Evolutionary conservation across 2,797 vertebrate genomes (phyloP).

Genomic region (Falco cherrug): DNA sequence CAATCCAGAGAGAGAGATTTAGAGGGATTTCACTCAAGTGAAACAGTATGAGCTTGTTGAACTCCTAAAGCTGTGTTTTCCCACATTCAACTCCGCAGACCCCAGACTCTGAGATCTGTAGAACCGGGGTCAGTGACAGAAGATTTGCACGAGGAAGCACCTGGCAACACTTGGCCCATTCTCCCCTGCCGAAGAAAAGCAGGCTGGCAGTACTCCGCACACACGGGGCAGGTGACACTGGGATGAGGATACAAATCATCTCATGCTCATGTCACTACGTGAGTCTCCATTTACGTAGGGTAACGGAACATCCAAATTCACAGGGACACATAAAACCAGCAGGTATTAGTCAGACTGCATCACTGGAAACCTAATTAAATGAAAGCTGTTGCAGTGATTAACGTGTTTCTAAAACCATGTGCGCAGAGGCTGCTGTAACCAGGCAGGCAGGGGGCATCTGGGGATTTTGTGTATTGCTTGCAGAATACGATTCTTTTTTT

Average conservation of each 20-base stretch:
- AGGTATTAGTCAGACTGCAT: not conserved
- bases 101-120: not conserved
- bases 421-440: not conserved
- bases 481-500: not conserved
- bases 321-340: not conserved
- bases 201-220: fast-evolving
- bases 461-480: not conserved
- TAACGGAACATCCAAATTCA: not conserved
- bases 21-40: not conserved
- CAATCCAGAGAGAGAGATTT: not conserved
- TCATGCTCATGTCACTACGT: not conserved
- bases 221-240: not conserved
- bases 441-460: not conserved
- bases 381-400: not conserved
- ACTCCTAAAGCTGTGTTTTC: not conserved
- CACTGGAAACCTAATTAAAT: not conserved
- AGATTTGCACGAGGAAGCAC: not conserved
- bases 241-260: not conserved
- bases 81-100: not conserved
- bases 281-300: not conserved
- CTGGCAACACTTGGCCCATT: not conserved
- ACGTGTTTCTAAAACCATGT: not conserved
- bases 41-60: not conserved
- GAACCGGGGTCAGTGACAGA: not conserved
- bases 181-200: not conserved